Evolutionary conservation across 2,888 invertebrate genomes (phyloP).

Genomic region (Colostygia pectinataria): DNA sequence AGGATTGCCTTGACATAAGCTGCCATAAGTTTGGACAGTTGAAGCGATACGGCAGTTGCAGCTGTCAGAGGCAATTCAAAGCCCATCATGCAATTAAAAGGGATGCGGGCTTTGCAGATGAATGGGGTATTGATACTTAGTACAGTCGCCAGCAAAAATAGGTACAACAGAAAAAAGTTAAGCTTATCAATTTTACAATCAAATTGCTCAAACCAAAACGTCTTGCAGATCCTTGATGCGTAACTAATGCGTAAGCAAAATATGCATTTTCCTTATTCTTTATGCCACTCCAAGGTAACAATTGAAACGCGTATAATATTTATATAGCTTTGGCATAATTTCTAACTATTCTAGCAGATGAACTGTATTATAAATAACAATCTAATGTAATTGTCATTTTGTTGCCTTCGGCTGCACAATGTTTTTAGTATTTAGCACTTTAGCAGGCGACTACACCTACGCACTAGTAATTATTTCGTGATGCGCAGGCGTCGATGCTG

Average conservation of each 20-base stretch:
- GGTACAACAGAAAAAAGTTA: not conserved
- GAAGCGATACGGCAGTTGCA: conserved; percentile 28
- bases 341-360: too few relatives aligned
- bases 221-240: too few relatives aligned
- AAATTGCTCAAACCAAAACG: too few relatives aligned
- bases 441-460: conserved; percentile 7
- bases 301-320: too few relatives aligned
- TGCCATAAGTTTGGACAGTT: conserved; percentile 28
- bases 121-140: conserved; percentile 53
- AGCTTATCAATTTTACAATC: not conserved
- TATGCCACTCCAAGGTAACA: too few relatives aligned
- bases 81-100: conserved; percentile 56
- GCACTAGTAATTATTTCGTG: conserved; percentile 17
- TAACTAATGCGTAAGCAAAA: too few relatives aligned
- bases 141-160: conserved; percentile 4
- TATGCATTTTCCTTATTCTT: too few relatives aligned
- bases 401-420: too few relatives aligned
- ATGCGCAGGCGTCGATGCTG: conserved; percentile 43
- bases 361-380: too few relatives aligned
- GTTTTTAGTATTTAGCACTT: not conserved
- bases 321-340: too few relatives aligned
- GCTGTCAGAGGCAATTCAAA: conserved; percentile 50
- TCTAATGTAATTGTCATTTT: too few relatives aligned
- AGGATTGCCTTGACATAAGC: conserved; percentile 7
- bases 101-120: conserved; percentile 57